Base-by-base conservation (phyloP, 1,140 invertebrate species). In the Drosophila trapezifrons region DNA sequence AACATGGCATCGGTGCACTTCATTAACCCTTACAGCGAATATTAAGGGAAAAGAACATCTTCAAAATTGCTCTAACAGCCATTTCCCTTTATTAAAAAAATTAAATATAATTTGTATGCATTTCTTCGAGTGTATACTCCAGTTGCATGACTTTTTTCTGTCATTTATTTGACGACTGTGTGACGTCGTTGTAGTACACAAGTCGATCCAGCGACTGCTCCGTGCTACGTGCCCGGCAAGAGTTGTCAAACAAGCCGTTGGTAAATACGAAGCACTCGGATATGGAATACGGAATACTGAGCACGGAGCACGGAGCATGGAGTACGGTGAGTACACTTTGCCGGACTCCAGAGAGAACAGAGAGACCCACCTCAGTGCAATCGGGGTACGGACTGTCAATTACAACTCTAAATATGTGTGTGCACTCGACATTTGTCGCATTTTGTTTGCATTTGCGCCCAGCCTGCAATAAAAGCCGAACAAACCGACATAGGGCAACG, bases 371-470 rank as follows among this genome's bases (percentile, higher is more conserved):
- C 69, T 40, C 56, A 54, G 38, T 54, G 69, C 54, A 64, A 22
- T 75, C 45, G 62, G 27, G 49, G 29, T 54, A 51, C 17, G 43
- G 49, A 56, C 74, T 76, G 73, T 80, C 63, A 66, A 71, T 71
- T 71, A 76, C 80, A 84, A 69, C 76, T 76, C 72, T 76, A 84
- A 82, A 78, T 71, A 54, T 27, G 51, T 71, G 65, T 57, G 65
- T 57, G 42, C 52, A 70, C 63, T 69, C 65, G 60, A 74, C 64
- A 80, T 76, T 85, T 85, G 74, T 85, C 74, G 75, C 81, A 80
- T 85, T 54, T 84, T 83, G 80, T 89, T 89, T 89, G 63, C 77
- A 84, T 89, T 89, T 84, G 83, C 76, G 84, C 79, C 79, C 42
- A 18, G 76, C 74, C 76, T 83, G 83, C 74, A 87, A 89, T 89